Conservation (phyloP, 2,888 invertebrate genomes). For the Priocnemis perturbator region DNA sequence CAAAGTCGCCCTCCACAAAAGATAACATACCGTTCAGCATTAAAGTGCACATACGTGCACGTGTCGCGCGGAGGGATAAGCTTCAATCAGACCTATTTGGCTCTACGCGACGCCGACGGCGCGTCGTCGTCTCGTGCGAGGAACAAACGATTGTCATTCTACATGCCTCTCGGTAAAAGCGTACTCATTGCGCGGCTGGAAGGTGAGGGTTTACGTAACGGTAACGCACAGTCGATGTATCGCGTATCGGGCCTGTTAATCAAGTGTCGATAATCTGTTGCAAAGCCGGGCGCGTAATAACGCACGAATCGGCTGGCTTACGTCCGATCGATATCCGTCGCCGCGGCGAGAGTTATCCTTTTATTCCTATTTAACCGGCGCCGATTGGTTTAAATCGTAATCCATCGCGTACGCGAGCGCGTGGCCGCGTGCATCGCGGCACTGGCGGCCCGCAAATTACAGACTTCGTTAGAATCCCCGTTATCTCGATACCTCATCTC, state of each 20-base stretch:
- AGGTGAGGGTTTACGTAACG: no score
- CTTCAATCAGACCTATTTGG: no score
- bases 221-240: background rate
- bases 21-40: no score
- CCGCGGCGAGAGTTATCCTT: constrained; percentile 41
- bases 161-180: no score
- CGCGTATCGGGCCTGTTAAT: background rate
- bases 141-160: no score
- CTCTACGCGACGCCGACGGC: no score
- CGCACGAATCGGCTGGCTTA: constrained; percentile 27
- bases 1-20: constrained; percentile 3
- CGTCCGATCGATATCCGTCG: background rate
- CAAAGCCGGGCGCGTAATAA: constrained; percentile 20
- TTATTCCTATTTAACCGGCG: constrained; percentile 51
- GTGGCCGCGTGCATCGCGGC: constrained; percentile 39
- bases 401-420: constrained; percentile 52
- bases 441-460: constrained; percentile 64
- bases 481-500: constrained; percentile 67
- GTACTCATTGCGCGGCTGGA: no score
- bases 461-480: constrained; percentile 69
- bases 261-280: constrained; percentile 23
- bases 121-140: no score
- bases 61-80: no score
- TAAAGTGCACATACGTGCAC: no score
- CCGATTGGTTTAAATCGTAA: constrained; percentile 65